phyloP scores from a whole-genome alignment of 2,888 invertebrate species.

The Amphiduros pacificus region DNA sequence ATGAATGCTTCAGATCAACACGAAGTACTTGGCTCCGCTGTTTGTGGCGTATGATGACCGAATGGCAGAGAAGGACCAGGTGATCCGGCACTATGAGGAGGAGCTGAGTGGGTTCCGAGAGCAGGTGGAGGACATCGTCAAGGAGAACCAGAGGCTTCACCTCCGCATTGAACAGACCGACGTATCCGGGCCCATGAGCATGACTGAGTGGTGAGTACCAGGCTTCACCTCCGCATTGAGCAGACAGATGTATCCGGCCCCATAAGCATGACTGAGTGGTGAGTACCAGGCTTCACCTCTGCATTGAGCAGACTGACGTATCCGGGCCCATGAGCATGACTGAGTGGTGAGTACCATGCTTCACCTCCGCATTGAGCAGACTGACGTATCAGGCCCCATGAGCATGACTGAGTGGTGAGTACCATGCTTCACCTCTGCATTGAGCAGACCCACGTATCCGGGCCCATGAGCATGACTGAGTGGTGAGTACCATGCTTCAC shows the following conservation, averaged over 20 bases:
- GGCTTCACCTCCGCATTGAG: neutral
- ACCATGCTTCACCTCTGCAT: neutral
- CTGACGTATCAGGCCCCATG: conserved; percentile 34
- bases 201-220: conserved; percentile 45
- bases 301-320: conserved; percentile 34
- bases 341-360: conserved; percentile 42
- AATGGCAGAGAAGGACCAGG: conserved; percentile 46
- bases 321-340: conserved; percentile 39
- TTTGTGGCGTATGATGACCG: conserved; percentile 58
- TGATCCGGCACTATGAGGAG: conserved; percentile 42
- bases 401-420: conserved; percentile 48
- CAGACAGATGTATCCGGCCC: too few species aligned
- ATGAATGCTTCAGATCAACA: conserved; percentile 26
- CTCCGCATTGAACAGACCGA: conserved; percentile 35
- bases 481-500: too few species aligned
- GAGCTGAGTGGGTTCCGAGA: conserved; percentile 40
- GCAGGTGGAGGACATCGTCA: conserved; percentile 44
- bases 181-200: conserved; percentile 36
- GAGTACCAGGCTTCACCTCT: conserved; percentile 41
- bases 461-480: too few species aligned
- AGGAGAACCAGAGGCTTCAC: conserved; percentile 50
- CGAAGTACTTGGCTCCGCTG: conserved; percentile 53
- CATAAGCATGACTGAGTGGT: too few species aligned
- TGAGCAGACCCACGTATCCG: too few species aligned
- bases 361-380: conserved; percentile 38